These are phyloP conservation scores for Pteropus alecto DNA, from an alignment of 2,113 vertebrate species.

Conservation along the genomic window DNA sequence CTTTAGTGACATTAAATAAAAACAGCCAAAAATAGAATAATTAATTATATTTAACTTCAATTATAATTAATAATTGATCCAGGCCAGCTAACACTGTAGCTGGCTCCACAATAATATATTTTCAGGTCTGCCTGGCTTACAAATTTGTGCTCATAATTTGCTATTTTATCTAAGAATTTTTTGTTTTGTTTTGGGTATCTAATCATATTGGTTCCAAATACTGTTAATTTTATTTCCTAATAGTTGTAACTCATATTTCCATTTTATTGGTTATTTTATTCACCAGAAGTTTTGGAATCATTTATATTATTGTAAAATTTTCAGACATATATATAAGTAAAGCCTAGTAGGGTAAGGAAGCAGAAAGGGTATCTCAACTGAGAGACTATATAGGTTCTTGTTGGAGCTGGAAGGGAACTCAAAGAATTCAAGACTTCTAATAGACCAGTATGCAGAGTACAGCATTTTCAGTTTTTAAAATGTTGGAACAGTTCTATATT, in stretches of 20 bases:
- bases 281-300: not conserved
- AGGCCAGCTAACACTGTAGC: not conserved
- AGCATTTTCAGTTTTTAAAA: not conserved
- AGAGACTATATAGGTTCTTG: not conserved
- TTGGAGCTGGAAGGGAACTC: not conserved
- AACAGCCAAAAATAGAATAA: not conserved
- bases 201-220: not conserved
- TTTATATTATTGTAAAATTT: not conserved
- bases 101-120: not conserved
- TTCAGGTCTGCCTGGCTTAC: not conserved
- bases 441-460: not conserved
- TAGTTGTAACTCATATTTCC: not conserved
- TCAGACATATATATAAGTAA: not conserved
- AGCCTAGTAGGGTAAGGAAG: not conserved
- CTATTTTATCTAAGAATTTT: not conserved
- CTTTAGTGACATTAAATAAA: not conserved
- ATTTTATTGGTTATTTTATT: slow-evolving; percentile 6
- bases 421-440: not conserved
- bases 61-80: not conserved
- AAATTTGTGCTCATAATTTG: not conserved
- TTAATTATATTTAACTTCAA: not conserved
- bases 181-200: not conserved
- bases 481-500: not conserved
- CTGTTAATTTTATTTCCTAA: not conserved
- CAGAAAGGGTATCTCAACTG: not conserved